phyloP scores from a whole-genome alignment of 2,113 vertebrate species.

The Anarrhichthys ocellatus region DNA sequence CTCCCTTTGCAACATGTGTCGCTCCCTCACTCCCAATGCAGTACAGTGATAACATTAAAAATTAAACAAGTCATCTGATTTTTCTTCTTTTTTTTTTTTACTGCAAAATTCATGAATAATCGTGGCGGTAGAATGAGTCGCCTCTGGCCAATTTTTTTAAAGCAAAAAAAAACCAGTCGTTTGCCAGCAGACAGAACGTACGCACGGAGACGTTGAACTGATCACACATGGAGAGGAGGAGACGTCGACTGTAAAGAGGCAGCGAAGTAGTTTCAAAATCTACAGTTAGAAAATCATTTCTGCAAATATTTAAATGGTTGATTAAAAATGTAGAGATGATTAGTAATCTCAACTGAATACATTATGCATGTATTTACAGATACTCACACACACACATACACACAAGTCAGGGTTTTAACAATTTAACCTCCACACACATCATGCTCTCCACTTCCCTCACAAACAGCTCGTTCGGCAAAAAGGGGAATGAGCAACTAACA shows the following conservation, averaged over 20 bases:
- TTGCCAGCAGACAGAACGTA: conserved; percentile 19
- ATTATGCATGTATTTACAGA: neutral
- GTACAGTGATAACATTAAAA: conserved; percentile 70
- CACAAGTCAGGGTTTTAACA: neutral
- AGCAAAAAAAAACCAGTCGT: conserved; percentile 26
- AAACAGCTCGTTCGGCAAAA: neutral
- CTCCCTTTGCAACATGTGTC: conserved; percentile 60
- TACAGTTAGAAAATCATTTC: conserved; percentile 8
- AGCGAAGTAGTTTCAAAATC: neutral
- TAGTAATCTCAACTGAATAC: neutral
- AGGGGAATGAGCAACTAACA: neutral
- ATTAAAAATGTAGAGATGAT: conserved; percentile 23
- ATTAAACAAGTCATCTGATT: conserved; percentile 71
- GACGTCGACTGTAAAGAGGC: conserved; percentile 5
- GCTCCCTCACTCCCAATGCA: conserved; percentile 41
- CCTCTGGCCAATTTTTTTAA: conserved; percentile 35
- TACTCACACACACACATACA: neutral
- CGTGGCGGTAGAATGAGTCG: conserved; percentile 42
- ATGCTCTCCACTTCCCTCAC: neutral
- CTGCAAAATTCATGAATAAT: conserved; percentile 67
- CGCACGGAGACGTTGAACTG: conserved; percentile 3
- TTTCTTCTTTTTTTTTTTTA: conserved; percentile 32
- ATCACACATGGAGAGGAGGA: conserved; percentile 17
- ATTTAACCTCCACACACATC: neutral
- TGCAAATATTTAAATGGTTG: conserved; percentile 25